Evolutionary conservation across 2,113 vertebrate genomes (phyloP).

Genomic region (Phyllostomus discolor): DNA sequence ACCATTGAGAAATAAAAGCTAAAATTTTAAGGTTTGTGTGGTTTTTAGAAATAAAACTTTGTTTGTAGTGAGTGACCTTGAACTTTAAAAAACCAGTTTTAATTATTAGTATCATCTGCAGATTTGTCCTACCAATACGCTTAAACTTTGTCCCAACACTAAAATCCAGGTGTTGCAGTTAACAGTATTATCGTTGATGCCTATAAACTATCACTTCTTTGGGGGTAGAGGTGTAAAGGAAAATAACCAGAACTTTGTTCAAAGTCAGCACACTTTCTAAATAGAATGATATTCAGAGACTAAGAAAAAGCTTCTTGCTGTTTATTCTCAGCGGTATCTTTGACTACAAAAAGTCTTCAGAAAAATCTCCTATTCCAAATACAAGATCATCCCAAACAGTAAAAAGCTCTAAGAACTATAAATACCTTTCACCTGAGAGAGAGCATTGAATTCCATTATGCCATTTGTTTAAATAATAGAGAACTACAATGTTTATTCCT

Average conservation of each 20-base stretch:
- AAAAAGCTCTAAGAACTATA: constrained; percentile 59
- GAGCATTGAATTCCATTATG: constrained; percentile 41
- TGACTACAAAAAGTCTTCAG: constrained; percentile 47
- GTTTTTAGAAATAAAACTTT: not conserved
- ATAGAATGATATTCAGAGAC: not conserved
- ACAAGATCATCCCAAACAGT: constrained; percentile 64
- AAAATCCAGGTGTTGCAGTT: not conserved
- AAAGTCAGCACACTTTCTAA: not conserved
- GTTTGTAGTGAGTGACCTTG: not conserved
- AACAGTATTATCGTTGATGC: not conserved
- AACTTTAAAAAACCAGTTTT: not conserved
- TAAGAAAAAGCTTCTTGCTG: not conserved
- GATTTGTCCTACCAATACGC: not conserved
- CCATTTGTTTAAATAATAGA: constrained; percentile 37
- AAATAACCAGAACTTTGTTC: not conserved
- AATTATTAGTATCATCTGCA: not conserved
- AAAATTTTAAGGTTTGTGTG: not conserved
- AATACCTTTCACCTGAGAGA: constrained; percentile 61
- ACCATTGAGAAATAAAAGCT: constrained; percentile 41
- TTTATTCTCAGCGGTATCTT: not conserved
- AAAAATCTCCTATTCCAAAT: constrained; percentile 52
- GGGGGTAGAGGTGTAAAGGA: not conserved
- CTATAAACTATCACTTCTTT: not conserved
- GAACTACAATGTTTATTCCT: not conserved
- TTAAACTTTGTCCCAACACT: not conserved